Conservation (phyloP, 2,113 vertebrate genomes). For the Eudyptes chrysolophus region DNA sequence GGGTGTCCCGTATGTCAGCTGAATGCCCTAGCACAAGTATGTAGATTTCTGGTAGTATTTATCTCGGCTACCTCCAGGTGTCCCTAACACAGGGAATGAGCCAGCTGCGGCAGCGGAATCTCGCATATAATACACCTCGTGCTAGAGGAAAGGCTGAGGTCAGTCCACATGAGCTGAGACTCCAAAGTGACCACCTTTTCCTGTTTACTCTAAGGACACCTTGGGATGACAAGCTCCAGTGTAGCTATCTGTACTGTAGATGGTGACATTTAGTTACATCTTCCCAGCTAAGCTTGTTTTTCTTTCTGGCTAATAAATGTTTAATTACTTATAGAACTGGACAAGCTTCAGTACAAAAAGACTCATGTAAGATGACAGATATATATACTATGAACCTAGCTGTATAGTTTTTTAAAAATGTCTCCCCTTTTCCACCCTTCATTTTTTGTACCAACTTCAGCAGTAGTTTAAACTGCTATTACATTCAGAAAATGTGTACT, state of each 20-base stretch:
- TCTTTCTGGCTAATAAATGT: background rate
- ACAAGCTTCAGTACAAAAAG: background rate
- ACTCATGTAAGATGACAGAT: background rate
- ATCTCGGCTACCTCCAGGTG: background rate
- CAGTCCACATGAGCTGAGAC: background rate
- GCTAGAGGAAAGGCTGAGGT: background rate
- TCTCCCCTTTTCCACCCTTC: background rate
- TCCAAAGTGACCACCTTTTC: background rate
- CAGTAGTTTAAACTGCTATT: background rate
- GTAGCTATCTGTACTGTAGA: background rate
- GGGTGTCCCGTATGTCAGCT: background rate
- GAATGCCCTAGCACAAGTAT: rapidly evolving
- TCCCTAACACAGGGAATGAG: background rate
- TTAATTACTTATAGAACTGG: background rate
- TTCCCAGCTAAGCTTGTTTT: background rate
- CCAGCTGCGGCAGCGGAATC: background rate
- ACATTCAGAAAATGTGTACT: background rate
- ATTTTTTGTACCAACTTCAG: background rate
- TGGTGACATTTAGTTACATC: background rate
- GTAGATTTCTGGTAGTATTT: background rate
- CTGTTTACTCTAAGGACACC: background rate
- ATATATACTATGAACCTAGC: background rate
- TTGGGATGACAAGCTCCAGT: background rate
- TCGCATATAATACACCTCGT: rapidly evolving
- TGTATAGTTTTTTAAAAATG: background rate